Evolutionary conservation across 2,113 vertebrate species (phyloP), one percentile per base, ranked within the genome.

Genomic region (Triplophysa dalaica): DNA sequence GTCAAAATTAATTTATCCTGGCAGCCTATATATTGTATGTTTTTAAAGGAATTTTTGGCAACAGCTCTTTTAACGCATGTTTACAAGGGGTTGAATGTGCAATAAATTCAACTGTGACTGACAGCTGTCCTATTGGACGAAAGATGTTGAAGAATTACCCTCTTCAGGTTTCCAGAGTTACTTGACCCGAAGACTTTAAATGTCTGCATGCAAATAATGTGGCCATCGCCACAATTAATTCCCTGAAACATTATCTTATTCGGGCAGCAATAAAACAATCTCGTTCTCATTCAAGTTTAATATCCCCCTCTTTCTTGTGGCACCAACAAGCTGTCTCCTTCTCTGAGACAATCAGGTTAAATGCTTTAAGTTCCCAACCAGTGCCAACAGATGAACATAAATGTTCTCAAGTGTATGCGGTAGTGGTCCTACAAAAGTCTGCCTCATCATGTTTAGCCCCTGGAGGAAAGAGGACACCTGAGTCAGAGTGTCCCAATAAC

Each of bases 211-310:
- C 60, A 83, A 74, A 80, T 38, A 19, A 56, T 81, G 54, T 79
- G 78, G 83, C 82, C 77, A 82, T 86, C 79, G 64, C 72, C 50
- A 21, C 52, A 56, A 24, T 70, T 69, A 77, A 81, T 76, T 77
- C 38, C 62, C 60, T 14, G 85, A 87, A 88, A 90, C 73, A 21
- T n/a, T 74, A 87, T 67, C 82, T 79, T 61, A 70, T 41, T 41
- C 41, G 26, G 52, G 24, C 61, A 73, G 75, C 16, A 78, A 84
- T 85, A 85, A 69, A 74, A 83, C 80, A 86, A 86, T 89, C 85
- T 82, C n/a, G 19, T 69, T 82, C 86, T 88, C 84, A 87, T 89
- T 80, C 74, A 89, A 84, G 67, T 79, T 88, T 83, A 89, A 87
- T 85, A 68, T 81, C 67, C 45, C 24, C 79, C 22, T 75, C 69